These are phyloP conservation scores for Nyctereutes procyonoides DNA, from an alignment of 2,113 vertebrate genomes.

Conservation along the genomic window DNA sequence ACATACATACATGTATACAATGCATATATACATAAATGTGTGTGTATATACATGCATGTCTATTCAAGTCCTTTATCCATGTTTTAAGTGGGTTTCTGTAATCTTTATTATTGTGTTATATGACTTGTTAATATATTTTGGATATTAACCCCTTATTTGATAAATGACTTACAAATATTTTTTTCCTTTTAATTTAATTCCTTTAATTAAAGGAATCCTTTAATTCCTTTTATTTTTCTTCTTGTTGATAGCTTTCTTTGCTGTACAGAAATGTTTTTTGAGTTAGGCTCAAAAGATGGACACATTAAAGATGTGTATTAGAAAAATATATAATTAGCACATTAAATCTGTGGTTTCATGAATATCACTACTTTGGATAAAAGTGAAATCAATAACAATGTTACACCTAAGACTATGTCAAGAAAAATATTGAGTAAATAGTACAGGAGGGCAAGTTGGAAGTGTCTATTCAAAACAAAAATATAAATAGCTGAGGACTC, in stretches of 20 bases:
- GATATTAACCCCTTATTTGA: neutral
- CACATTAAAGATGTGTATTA: conserved; percentile 8
- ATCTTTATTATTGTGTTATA: neutral
- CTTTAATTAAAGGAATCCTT: too few relatives aligned
- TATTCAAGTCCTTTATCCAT: neutral
- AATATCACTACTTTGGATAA: conserved; percentile 42
- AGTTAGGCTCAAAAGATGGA: neutral
- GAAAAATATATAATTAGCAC: conserved; percentile 65
- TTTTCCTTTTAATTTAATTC: neutral
- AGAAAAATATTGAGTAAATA: conserved; percentile 55
- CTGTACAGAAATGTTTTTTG: conserved; percentile 46
- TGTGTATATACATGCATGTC: neutral
- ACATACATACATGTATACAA: neutral
- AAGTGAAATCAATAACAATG: conserved; percentile 8
- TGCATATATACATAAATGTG: neutral
- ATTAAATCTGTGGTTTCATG: conserved; percentile 36
- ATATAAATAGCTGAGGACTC: conserved; percentile 58
- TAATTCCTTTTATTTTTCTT: too few relatives aligned
- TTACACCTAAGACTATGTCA: conserved; percentile 25
- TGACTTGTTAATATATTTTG: neutral
- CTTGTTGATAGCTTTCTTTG: neutral
- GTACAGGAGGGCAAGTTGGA: conserved; percentile 27
- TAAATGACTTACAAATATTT: neutral
- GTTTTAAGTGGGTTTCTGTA: neutral
- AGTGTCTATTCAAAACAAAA: conserved; percentile 63